Base-by-base conservation (phyloP, 2,797 vertebrate genomes). In the Coregonus sp. region DNA sequence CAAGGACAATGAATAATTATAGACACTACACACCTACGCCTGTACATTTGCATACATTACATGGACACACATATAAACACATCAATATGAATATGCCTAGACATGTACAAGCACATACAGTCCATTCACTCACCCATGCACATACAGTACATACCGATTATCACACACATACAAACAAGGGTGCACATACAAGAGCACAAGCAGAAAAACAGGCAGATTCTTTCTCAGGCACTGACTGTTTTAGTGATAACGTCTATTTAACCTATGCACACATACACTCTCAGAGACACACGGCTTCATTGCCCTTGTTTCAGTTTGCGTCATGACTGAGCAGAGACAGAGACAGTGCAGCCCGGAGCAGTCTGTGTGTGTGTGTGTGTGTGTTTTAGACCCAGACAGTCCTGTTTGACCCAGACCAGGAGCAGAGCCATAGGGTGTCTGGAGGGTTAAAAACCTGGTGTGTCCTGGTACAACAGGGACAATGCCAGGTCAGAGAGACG, bases 341-440 rank as follows among this genome's bases (percentile, higher is more conserved):
- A 63, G 20, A 25, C 3, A n/a, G 59, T 59, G 59, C 7, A 9
- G 56, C 56, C 56, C 15, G n/a, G 6, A 6, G 56, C 56, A 59
- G 56, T 25, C 25, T 25, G 25, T 52, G 51, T 52, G 51, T 20
- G 18, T 20, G 18, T 59, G n/a, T 54, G 52, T 54, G 52, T 18
- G 52, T 25, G 59, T 63, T 63, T 63, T 25, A 78, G 76, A 76
- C 77, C 16, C 0, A 70, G 75, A 40, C 76, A 74, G 81, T 70
- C 72, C 75, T 67, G 63, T 77, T 70, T 84, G 81, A 86, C 86
- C 83, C 83, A n/a, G 71, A 29, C 0, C 0, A 76, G 75, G 77
- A 67, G 77, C 86, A 63, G 29, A 81, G 80, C 74, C 85, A 75
- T 70, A 78, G 20, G 83, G 84, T 82, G 89, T 91, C 84, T 84